Percentiles rank a stretch among this genome's conserved stretches.
These are phyloP conservation scores for Vespertilio murinus DNA, from an alignment of 2,797 vertebrate genomes.

Conservation along the genomic window DNA sequence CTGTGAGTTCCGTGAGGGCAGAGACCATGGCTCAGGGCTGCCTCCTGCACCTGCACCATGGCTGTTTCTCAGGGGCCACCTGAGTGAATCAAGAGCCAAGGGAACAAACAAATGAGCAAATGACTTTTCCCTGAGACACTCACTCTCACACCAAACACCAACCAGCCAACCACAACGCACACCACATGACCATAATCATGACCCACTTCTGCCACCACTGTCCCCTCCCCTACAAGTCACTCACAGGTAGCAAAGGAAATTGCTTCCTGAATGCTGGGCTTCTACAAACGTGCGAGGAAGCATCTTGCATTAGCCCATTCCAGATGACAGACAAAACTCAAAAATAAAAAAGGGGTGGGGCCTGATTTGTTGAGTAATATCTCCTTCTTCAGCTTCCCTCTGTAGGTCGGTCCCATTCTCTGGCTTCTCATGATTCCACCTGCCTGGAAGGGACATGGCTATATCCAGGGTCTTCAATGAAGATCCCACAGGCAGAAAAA, in stretches of 20 bases:
- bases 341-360: not conserved
- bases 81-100: not conserved
- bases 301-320: not conserved
- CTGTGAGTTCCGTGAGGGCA: not conserved
- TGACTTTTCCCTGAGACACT: not conserved
- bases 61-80: not conserved
- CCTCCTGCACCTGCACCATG: not conserved
- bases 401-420: not conserved
- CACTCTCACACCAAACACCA: not conserved
- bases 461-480: not conserved
- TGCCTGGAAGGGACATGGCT: not conserved
- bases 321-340: not conserved
- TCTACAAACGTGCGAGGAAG: not conserved
- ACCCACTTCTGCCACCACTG: not conserved
- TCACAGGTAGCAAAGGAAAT: not conserved
- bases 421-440: not conserved
- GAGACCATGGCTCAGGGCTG: fast-evolving
- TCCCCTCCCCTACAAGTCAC: not conserved
- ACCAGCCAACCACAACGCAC: not conserved
- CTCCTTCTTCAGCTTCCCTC: not conserved
- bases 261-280: not conserved
- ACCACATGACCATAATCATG: not conserved
- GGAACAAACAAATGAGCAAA: not conserved
- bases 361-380: not conserved
- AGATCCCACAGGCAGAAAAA: not conserved